Conservation (phyloP, 2,797 vertebrate species). For the Diplodus puntazzo region DNA sequence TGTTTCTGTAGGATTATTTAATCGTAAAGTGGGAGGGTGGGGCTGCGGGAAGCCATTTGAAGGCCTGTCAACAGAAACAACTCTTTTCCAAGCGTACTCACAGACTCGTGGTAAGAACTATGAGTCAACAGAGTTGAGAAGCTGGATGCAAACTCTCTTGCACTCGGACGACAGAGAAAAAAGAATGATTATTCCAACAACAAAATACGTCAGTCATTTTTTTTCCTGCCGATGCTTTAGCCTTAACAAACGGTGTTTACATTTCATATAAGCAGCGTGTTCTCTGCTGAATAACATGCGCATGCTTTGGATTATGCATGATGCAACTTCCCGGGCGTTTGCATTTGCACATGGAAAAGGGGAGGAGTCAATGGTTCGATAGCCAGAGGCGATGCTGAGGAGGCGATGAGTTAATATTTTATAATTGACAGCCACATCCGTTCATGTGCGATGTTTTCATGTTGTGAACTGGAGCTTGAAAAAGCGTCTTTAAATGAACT, state of each 20-base stretch:
- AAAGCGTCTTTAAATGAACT: not conserved
- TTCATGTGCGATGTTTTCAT: constrained; percentile 18
- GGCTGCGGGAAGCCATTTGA: constrained; percentile 23
- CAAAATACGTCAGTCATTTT: too few species aligned
- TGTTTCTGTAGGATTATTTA: constrained; percentile 73
- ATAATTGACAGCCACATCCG: constrained; percentile 26
- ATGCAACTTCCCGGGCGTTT: constrained; percentile 16
- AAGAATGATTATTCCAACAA: not conserved
- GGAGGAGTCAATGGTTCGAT: constrained; percentile 12
- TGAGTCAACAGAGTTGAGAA: not conserved
- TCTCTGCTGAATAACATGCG: constrained; percentile 21
- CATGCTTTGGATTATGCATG: constrained; percentile 42
- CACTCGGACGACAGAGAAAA: not conserved
- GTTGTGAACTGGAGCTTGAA: not conserved
- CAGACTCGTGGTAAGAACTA: not conserved
- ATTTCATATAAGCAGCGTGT: not conserved
- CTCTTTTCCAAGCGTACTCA: not conserved
- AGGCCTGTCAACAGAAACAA: constrained; percentile 46
- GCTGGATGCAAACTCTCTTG: not conserved
- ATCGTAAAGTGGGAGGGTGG: constrained; percentile 53
- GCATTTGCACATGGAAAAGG: constrained; percentile 9
- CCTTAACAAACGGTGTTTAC: not conserved
- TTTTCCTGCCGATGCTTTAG: not conserved
- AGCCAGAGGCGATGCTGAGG: not conserved
- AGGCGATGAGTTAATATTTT: constrained; percentile 44